Base-by-base conservation (phyloP, 2,888 invertebrate genomes). In the Sinhomidia bicolor region DNA sequence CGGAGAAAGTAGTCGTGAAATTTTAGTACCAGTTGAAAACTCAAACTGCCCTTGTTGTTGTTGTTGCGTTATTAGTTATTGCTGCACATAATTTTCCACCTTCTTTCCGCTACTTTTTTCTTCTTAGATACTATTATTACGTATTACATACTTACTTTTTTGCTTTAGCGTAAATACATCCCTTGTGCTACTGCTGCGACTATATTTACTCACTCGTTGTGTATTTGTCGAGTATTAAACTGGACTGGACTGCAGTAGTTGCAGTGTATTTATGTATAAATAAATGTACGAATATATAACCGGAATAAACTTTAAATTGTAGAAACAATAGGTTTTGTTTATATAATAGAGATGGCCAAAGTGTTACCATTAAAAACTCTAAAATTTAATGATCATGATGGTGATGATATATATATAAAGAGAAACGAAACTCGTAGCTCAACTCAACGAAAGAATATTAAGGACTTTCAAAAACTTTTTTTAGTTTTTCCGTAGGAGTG, bases 51-150 rank as follows among this genome's bases (percentile, higher is more conserved):
- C 23, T 32, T 65, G 41, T 71, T 71, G 71, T 71, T 44, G 44
- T 71, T 44, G 41, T 68, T 68, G 29, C 51, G 51, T 51, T 51
- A 51, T 51, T 51, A 51, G 51, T 51, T n/a, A n/a, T n/a, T 51
- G n/a, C 51, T 51, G 51, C 17, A 68, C 36, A 71, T 71, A 71
- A 71, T 71, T 71, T 71, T 44, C 20, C 23, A 41, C 71, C 41
- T 68, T 71, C 23, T 29, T 23, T 14, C 32, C 10, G n/a, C 17
- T 68, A 57, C 9, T 36, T 10, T 7, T 36, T 68, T 14, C 32
- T 1, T 17, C 26, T 7, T 17, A 6, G n/a, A 57, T 20, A 57
- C 10, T 32, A 3, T n/a, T 14, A 44, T 44, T 44, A 9, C 20
- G 17, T 60, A 23, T 5, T 1, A 26, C 26, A 7, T 6, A 29